These are phyloP conservation scores for Lepidiolamprologus cunningtoni DNA, from an alignment of 2,113 vertebrate species.

Conservation along the genomic window DNA sequence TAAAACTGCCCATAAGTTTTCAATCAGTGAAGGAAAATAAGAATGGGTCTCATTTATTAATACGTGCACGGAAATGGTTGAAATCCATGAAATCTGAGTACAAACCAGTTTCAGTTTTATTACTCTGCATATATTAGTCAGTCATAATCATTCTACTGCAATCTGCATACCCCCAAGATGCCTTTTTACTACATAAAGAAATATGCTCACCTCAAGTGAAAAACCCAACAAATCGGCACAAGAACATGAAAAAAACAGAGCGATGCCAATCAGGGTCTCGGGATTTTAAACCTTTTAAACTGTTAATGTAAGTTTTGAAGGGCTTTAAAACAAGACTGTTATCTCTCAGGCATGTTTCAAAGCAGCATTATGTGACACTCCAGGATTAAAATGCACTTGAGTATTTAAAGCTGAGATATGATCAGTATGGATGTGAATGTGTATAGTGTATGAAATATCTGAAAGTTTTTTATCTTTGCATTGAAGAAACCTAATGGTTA, in stretches of 20 bases:
- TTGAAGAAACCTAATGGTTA: neutral
- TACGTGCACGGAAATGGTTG: neutral
- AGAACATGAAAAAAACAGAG: neutral
- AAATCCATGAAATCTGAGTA: neutral
- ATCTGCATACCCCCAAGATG: neutral
- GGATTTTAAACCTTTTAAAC: neutral
- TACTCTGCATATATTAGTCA: neutral
- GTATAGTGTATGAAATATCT: neutral
- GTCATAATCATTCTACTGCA: neutral
- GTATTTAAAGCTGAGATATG: neutral
- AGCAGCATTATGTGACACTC: neutral
- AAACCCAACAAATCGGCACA: neutral
- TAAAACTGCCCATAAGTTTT: neutral
- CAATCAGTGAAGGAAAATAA: neutral
- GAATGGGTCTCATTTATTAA: neutral
- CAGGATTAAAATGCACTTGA: neutral
- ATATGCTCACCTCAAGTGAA: neutral
- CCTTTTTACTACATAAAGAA: neutral
- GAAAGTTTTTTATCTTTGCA: neutral
- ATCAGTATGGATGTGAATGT: neutral
- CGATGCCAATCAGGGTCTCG: neutral
- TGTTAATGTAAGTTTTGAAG: neutral
- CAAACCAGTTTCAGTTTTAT: neutral
- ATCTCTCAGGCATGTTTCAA: neutral
- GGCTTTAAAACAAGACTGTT: neutral